Base-by-base conservation (phyloP, 2,113 vertebrate species). In the Odobenus rosmarus region DNA sequence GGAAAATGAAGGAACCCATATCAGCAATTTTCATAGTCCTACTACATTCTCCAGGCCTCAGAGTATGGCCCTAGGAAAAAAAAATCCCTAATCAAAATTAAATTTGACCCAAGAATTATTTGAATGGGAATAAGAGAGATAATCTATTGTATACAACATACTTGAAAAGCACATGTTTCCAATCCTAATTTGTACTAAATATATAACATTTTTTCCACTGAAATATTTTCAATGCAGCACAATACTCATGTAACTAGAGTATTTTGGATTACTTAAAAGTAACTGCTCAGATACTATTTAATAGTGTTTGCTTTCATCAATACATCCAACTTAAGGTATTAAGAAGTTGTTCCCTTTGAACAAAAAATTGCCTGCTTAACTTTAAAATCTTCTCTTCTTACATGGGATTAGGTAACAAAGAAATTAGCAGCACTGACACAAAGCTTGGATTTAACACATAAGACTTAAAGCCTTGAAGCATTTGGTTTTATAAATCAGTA, bases 351-450 rank as follows among this genome's bases (percentile, higher is more conserved):
- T 97, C 94, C 64, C 88, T 90, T 94, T 95, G 87, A 96, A 96
- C 79, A 77, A 95, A 98, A 93, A 39, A 76, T n/a, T 95, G 95
- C 69, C 91, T 93, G 93, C 28, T 88, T 98, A 97, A 96, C 92
- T 98, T 98, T 90, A 98, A 98, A 98, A 98, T 96, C 93, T 67
- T n/a, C 80, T 97, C 67, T 94, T 98, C 61, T 98, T 98, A 98
- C 46, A 72, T 13, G 93, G 97, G 94, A 98, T 97, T 97, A 98
- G 61, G 72, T 97, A 97, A 98, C 95, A 98, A 97, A 97, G 92
- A 97, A 98, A 98, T 97, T 3, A 97, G 67, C 79, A 97, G 87
- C 96, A 59, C 33, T 71, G 80, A 96, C 86, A 98, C 86, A 98
- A 98, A 98, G 62, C 81, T 97, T 2, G 42, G 90, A 96, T 98